Conservation (phyloP, 2,797 vertebrate genomes). For the Bradypodion ventrale region DNA sequence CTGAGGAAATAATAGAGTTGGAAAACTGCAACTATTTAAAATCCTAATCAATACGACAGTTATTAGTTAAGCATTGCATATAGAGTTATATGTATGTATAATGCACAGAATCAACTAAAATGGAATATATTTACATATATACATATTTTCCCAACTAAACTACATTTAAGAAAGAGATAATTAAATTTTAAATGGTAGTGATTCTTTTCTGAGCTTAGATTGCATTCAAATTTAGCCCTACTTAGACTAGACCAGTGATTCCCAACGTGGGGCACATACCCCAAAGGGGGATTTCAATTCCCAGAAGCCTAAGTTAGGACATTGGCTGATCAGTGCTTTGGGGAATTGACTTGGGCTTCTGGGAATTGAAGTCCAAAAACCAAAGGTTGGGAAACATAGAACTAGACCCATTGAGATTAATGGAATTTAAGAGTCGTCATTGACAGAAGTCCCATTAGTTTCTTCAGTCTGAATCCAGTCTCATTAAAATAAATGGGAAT, state of each 20-base stretch:
- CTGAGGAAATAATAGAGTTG: neutral
- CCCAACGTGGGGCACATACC: too few species aligned
- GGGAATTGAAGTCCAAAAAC: too few species aligned
- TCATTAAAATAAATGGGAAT: slow-evolving; percentile 9
- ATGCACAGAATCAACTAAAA: neutral
- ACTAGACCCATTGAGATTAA: neutral
- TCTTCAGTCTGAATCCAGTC: neutral
- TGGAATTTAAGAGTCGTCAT: neutral
- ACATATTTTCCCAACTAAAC: neutral
- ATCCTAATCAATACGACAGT: neutral
- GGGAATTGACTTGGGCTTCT: too few species aligned
- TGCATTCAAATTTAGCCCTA: neutral
- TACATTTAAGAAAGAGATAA: neutral
- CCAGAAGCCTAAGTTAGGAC: too few species aligned
- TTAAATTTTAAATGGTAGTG: slow-evolving; percentile 1
- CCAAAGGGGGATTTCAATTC: too few species aligned
- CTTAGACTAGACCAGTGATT: too few species aligned
- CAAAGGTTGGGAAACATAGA: too few species aligned
- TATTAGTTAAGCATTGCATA: neutral
- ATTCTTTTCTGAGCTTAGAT: neutral
- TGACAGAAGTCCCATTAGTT: neutral
- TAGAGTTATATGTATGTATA: neutral
- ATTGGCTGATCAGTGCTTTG: too few species aligned
- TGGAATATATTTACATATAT: neutral
- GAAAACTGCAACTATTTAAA: neutral